These are phyloP conservation scores for Drosophila nigromelanica DNA, from an alignment of 1,140 invertebrate genomes.

Conservation along the genomic window DNA sequence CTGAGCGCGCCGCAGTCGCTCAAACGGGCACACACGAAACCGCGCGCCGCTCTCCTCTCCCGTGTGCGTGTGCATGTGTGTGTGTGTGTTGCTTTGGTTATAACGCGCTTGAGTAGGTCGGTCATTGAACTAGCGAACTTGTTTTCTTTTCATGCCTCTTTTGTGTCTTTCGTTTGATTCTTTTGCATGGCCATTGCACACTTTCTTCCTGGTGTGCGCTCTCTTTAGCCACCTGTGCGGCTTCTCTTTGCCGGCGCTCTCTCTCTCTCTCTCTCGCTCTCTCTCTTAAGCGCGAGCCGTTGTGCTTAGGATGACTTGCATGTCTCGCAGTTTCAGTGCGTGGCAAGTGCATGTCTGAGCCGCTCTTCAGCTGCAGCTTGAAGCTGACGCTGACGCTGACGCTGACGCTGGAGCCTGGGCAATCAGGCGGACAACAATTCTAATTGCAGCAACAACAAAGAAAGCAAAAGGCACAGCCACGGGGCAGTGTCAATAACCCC, in stretches of 20 bases:
- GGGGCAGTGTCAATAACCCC: conserved; percentile 68
- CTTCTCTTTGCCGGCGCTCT: background rate
- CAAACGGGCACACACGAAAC: conserved; percentile 41
- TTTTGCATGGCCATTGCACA: conserved; percentile 67
- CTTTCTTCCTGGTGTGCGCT: conserved; percentile 74
- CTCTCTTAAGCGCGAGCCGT: conserved; percentile 37
- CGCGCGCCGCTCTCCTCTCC: conserved; percentile 25
- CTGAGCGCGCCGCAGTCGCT: conserved; percentile 28
- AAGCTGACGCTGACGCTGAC: conserved; percentile 6
- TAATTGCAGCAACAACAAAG: conserved; percentile 54
- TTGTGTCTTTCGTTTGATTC: conserved; percentile 55
- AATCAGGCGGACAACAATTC: conserved; percentile 57
- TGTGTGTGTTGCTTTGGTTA: conserved; percentile 68
- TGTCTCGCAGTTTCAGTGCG: conserved; percentile 49
- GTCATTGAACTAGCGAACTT: conserved; percentile 84
- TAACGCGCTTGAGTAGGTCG: conserved; percentile 84
- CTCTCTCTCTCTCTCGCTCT: no score
- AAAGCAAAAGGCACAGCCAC: conserved; percentile 63
- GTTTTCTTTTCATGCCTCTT: conserved; percentile 74
- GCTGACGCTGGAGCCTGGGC: conserved; percentile 28
- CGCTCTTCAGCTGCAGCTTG: background rate
- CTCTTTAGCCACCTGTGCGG: conserved; percentile 60
- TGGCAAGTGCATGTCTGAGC: conserved; percentile 45
- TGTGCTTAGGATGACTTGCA: conserved; percentile 60
- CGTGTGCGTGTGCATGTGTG: conserved; percentile 18